Percentiles rank a stretch among this genome's conserved stretches.
Evolutionary conservation across 2,797 vertebrate species (phyloP).

Genomic region (Xerus rutilus): DNA sequence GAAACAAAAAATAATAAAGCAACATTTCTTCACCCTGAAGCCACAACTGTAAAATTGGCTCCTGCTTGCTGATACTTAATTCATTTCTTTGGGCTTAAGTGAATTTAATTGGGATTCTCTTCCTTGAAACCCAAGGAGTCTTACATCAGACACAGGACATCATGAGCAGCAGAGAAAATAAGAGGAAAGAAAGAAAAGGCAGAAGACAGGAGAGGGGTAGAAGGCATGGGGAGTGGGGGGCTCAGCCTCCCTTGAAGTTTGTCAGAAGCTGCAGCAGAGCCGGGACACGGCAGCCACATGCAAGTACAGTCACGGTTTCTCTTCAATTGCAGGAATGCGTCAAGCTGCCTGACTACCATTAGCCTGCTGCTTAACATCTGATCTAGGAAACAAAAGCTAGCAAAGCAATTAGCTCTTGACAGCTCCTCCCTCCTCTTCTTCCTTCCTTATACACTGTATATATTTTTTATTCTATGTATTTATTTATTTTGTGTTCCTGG

Average conservation of each 20-base stretch:
- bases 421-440: not conserved
- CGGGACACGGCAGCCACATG: not conserved
- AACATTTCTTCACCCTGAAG: not conserved
- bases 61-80: not conserved
- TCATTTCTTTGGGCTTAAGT: not conserved
- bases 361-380: not conserved
- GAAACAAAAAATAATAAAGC: not conserved
- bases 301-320: not conserved
- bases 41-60: not conserved
- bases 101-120: not conserved
- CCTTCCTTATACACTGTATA: not conserved
- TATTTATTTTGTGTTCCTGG: too few species aligned
- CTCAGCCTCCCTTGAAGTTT: not conserved
- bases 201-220: not conserved
- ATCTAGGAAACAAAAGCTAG: too few species aligned
- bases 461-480: too few species aligned
- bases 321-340: not conserved
- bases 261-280: not conserved
- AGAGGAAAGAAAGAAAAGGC: not conserved
- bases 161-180: not conserved
- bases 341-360: not conserved
- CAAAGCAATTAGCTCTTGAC: too few species aligned
- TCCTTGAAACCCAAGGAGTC: not conserved
- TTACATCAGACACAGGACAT: not conserved
- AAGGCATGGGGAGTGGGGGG: fast-evolving